Percentiles rank a stretch among this genome's conserved stretches.
Evolutionary conservation across 64 coral and sea anemone genomes (phyloP).

Genomic region (Pachyseris speciosa): DNA sequence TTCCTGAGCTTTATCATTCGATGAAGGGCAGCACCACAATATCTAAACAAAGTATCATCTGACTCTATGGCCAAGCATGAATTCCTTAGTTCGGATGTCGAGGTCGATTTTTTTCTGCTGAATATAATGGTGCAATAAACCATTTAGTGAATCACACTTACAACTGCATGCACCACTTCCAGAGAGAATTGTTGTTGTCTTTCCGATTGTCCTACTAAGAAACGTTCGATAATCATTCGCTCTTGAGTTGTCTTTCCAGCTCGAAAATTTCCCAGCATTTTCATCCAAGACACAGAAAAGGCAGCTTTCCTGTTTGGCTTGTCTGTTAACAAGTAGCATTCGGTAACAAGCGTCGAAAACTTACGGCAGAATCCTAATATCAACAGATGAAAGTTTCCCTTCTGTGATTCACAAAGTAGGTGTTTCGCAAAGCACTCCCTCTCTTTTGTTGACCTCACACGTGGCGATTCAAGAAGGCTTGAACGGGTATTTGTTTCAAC

Average conservation of each 20-base stretch:
- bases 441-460: background rate
- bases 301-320: constrained; percentile 28
- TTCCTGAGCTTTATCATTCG: constrained; percentile 23
- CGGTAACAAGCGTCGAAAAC: constrained; percentile 14
- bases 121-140: constrained; percentile 13
- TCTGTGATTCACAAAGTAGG: constrained; percentile 15
- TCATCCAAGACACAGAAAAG: constrained; percentile 46
- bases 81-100: background rate
- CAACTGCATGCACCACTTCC: constrained; percentile 8
- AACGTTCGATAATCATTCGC: constrained; percentile 13
- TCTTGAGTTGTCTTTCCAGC: constrained; percentile 7
- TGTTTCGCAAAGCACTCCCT: constrained; percentile 3
- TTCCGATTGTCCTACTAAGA: constrained; percentile 4
- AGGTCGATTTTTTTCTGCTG: background rate
- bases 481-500: background rate
- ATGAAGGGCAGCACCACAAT: constrained; percentile 15
- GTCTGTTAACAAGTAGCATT: background rate
- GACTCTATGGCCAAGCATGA: background rate
- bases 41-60: constrained; percentile 20
- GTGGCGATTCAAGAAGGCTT: background rate
- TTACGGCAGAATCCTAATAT: constrained; percentile 42
- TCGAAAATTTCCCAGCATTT: constrained; percentile 38
- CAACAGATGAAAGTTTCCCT: constrained; percentile 1
- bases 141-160: constrained; percentile 27
- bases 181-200: background rate